Evolutionary conservation across 2,113 vertebrate species (phyloP).

Genomic region (Odocoileus hemionus): DNA sequence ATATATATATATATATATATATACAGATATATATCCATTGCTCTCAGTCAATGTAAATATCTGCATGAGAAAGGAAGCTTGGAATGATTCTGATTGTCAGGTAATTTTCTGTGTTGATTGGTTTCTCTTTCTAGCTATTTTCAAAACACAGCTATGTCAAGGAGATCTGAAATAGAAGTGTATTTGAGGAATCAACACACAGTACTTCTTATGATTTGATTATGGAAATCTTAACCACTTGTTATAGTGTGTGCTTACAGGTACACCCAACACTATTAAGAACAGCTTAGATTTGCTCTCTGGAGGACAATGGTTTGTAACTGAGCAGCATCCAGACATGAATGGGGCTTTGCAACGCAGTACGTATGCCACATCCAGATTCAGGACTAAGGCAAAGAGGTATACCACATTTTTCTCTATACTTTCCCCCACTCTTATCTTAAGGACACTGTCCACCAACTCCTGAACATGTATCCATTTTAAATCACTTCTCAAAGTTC

Average conservation of each 20-base stretch:
- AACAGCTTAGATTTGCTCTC: neutral
- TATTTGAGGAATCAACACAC: neutral
- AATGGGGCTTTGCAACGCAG: neutral
- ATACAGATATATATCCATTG: neutral
- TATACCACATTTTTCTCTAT: neutral
- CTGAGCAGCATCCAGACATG: neutral
- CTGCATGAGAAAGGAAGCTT: neutral
- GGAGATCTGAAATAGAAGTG: neutral
- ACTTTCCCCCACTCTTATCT: neutral
- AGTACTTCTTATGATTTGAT: neutral
- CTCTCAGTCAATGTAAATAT: neutral
- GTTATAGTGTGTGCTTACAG: neutral
- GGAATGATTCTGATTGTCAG: neutral
- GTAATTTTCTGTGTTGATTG: neutral
- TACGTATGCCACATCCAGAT: neutral
- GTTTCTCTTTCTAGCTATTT: neutral
- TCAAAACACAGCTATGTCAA: neutral
- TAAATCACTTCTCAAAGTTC: neutral
- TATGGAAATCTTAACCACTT: neutral
- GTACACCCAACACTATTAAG: neutral
- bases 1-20: neutral
- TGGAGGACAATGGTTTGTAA: neutral
- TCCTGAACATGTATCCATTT: neutral
- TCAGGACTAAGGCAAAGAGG: neutral
- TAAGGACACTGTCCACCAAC: neutral